Conservation (phyloP, 2,113 vertebrate species). For the Heptranchias perlo region DNA sequence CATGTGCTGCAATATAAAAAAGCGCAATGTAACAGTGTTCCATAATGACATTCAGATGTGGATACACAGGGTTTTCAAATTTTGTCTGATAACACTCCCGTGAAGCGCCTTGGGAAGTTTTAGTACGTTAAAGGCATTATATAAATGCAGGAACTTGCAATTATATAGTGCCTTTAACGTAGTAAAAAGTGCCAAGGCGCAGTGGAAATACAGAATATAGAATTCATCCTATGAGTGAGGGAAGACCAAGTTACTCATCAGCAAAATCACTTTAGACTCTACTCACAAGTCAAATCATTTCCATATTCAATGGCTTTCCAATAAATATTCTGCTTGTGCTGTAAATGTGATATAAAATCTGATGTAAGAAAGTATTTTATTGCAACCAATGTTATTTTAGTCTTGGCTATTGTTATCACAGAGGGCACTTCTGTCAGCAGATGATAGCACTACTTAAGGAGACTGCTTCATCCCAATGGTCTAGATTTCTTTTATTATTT, state of each 20-base stretch:
- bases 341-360: neutral
- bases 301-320: neutral
- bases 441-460: neutral
- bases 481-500: neutral
- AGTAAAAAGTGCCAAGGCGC: too few species aligned
- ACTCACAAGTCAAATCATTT: neutral
- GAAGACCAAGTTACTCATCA: neutral
- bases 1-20: conserved; percentile 49
- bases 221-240: neutral
- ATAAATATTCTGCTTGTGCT: neutral
- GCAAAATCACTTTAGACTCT: neutral
- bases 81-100: neutral
- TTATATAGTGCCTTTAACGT: too few species aligned
- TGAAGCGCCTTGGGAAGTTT: neutral
- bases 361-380: neutral
- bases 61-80: neutral
- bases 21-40: neutral
- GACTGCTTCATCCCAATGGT: neutral
- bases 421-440: neutral
- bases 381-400: neutral
- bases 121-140: neutral
- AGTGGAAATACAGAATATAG: too few species aligned
- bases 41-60: neutral
- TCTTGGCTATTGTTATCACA: neutral
- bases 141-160: neutral